A percentile compares a stretch with the other conserved stretches of the same genome.
Conservation (phyloP, 2,888 invertebrate species). For the Pachydiplax longipennis region DNA sequence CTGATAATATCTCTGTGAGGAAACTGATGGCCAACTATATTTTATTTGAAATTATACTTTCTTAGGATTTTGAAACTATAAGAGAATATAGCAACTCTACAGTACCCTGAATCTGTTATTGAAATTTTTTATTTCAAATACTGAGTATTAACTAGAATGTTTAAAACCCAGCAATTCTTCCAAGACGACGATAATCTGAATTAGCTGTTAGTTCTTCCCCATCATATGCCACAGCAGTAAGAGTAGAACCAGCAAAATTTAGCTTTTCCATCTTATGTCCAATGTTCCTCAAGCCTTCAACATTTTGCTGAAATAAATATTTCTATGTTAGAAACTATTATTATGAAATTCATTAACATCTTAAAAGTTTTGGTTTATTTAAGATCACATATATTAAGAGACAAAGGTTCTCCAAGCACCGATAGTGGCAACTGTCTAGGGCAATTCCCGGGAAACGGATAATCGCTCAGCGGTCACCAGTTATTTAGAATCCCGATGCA, state of each 20-base stretch:
- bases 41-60: too few relatives aligned
- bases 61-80: too few relatives aligned
- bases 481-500: too few relatives aligned
- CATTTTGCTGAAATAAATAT: conserved; percentile 58
- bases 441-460: too few relatives aligned
- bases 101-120: background rate
- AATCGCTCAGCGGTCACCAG: too few relatives aligned
- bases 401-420: too few relatives aligned
- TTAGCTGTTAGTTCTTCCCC: conserved; percentile 58
- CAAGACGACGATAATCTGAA: conserved; percentile 62
- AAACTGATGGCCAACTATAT: too few relatives aligned
- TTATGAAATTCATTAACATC: background rate
- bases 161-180: conserved; percentile 58
- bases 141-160: background rate
- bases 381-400: background rate
- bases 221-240: conserved; percentile 62
- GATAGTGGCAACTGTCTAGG: too few relatives aligned
- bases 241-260: conserved; percentile 66
- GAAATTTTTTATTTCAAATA: background rate
- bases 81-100: too few relatives aligned
- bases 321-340: background rate
- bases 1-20: too few relatives aligned
- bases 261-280: conserved; percentile 64
- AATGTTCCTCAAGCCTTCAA: conserved; percentile 61
- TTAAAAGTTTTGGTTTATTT: background rate